Base-by-base conservation (phyloP, 1,140 invertebrate genomes). In the Stenopsyche tienmushanensis region DNA sequence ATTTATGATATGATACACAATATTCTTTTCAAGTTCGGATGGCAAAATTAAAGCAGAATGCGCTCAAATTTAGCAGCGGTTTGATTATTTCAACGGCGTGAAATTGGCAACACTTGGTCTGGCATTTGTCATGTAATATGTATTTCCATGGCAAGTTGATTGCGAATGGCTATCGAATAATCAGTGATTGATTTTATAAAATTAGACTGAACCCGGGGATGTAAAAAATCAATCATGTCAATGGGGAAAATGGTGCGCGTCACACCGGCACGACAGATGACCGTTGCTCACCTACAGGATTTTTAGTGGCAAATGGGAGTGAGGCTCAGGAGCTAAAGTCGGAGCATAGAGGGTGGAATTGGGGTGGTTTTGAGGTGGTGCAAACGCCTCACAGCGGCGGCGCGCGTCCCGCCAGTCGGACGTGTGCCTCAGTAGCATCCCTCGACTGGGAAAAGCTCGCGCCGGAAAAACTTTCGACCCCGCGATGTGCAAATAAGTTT, bases 361-460 rank as follows among this genome's bases (percentile, higher is more conserved):
- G 26, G 52, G 62, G 62, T 41, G 34, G 26, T 9, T 34, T 23
- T 41, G 29, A 34, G 20, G 5, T 3, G 26, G 26, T 17, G 34
- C 50, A 29, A 44, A 24, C 18, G 41, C 23, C 64, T 45, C 67
- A 69, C 5, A 69, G 63, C 63, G 63, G 29, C 63, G 64, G 41
- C 53, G 67, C 62, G 54, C 64, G 58, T 69, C 64, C 50, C 62
- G 59, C 54, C 21, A 21, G 60, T 18, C 67, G 63, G 62, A 55
- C 63, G 67, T 45, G 42, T 47, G n/a, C 15, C 41, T 44, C 44
- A n/a, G 44, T n/a, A n/a, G 29, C 45, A 24, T 21, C 29, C 24
- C 29, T 26, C 24, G 26, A 9, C 47, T 13, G 15, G 39, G 25
- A 41, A 55, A 55, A 24, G 9, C 15, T 23, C 34, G 23, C 63